phyloP scores from a whole-genome alignment of 37 sponge, comb jelly and placozoan species.

The Diacarnus erythraeanus region DNA sequence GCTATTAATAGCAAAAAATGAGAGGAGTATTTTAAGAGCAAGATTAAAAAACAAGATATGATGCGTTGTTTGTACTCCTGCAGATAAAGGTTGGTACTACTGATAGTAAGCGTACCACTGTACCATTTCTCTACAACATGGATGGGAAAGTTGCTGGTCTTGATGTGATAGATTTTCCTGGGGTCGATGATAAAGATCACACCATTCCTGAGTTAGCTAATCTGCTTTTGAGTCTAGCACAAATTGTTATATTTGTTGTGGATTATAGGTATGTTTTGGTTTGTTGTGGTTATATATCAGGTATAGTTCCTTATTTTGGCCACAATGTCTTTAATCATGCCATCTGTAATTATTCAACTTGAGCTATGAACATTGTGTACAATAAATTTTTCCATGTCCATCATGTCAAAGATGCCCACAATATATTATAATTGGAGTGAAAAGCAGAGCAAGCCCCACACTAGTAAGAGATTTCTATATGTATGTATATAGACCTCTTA shows the following conservation, averaged over 20 bases:
- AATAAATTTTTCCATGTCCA: no score
- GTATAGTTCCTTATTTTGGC: no score
- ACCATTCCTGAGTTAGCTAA: slow-evolving; percentile 50
- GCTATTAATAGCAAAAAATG: no score
- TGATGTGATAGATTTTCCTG: slow-evolving; percentile 80
- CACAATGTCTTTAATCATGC: no score
- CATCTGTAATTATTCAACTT: no score
- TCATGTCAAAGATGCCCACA: no score
- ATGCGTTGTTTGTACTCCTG: not conserved
- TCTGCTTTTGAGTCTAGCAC: slow-evolving; percentile 44
- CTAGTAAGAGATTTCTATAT: no score
- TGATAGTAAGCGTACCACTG: slow-evolving; percentile 59
- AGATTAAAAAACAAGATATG: not conserved
- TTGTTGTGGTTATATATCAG: not conserved
- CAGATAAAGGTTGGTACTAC: slow-evolving; percentile 45
- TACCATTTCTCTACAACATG: slow-evolving; percentile 72
- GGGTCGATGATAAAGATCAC: slow-evolving; percentile 69
- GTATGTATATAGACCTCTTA: no score
- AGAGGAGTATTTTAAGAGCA: no score
- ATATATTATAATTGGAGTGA: no score
- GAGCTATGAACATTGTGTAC: no score
- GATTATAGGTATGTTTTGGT: slow-evolving; percentile 52
- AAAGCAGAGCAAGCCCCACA: no score
- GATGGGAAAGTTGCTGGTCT: slow-evolving; percentile 43
- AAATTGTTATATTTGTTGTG: slow-evolving; percentile 63